These are phyloP conservation scores for Manduca sexta DNA, from an alignment of 1,140 invertebrate genomes.

Conservation along the genomic window DNA sequence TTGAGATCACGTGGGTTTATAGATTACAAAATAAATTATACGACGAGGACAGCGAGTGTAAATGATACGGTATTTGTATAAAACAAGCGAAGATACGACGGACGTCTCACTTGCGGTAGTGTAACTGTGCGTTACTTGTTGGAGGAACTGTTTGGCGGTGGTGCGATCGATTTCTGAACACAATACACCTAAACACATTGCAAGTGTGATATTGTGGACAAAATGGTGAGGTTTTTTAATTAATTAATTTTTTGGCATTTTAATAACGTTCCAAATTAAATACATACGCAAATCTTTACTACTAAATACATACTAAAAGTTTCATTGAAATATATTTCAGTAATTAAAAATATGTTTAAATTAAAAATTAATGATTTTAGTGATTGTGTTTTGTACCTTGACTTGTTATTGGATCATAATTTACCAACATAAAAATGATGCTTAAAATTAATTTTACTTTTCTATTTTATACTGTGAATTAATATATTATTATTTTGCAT, in stretches of 20 bases:
- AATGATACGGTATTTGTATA: slow-evolving; percentile 25
- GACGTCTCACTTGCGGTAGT: slow-evolving; percentile 14
- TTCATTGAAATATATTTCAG: too few relatives aligned
- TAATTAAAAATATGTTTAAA: too few relatives aligned
- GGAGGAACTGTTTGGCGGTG: neutral
- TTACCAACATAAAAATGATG: too few relatives aligned
- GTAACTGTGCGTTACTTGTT: slow-evolving; percentile 9
- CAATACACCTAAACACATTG: neutral
- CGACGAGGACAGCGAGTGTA: slow-evolving; percentile 11
- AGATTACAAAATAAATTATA: slow-evolving; percentile 21
- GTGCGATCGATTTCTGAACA: neutral
- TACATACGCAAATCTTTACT: too few relatives aligned
- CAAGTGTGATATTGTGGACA: slow-evolving; percentile 6
- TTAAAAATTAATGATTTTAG: too few relatives aligned
- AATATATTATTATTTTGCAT: too few relatives aligned
- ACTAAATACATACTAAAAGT: too few relatives aligned
- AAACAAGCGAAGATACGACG: slow-evolving; percentile 12
- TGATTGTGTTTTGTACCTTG: too few relatives aligned
- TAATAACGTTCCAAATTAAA: too few relatives aligned
- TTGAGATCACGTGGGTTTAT: neutral
- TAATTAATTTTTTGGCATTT: neutral
- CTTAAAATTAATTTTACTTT: too few relatives aligned
- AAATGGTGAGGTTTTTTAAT: slow-evolving; percentile 6
- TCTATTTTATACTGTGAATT: too few relatives aligned
- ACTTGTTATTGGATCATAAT: too few relatives aligned